phyloP scores from a whole-genome alignment of 2,888 invertebrate species.

The Ennomos quercinarius region DNA sequence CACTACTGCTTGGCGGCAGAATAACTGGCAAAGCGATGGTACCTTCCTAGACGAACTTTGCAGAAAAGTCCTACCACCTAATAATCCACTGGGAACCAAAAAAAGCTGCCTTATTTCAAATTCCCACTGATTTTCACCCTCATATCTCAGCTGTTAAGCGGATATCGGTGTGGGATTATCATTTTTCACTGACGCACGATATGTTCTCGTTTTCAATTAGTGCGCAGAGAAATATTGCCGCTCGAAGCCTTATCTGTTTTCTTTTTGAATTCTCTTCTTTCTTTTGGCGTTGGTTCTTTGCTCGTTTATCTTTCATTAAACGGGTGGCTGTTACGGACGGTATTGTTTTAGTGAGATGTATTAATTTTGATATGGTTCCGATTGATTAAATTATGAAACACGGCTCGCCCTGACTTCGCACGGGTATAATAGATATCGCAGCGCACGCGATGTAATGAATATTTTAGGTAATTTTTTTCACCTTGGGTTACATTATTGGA shows the following conservation, averaged over 20 bases:
- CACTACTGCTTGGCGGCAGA: too few relatives aligned
- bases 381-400: too few relatives aligned
- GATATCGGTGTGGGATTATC: slow-evolving; percentile 42
- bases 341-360: slow-evolving; percentile 17
- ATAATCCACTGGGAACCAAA: too few relatives aligned
- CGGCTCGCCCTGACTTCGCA: too few relatives aligned
- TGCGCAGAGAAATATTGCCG: slow-evolving; percentile 48
- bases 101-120: too few relatives aligned
- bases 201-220: slow-evolving; percentile 51
- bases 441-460: too few relatives aligned
- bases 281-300: slow-evolving; percentile 23
- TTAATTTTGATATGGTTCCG: not conserved
- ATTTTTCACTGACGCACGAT: slow-evolving; percentile 49
- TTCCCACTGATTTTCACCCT: slow-evolving; percentile 18
- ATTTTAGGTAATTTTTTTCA: too few relatives aligned
- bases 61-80: too few relatives aligned
- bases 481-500: too few relatives aligned
- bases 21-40: too few relatives aligned
- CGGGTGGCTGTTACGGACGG: slow-evolving; percentile 13
- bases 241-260: slow-evolving; percentile 33
- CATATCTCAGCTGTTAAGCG: slow-evolving; percentile 30
- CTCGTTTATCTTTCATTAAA: slow-evolving; percentile 23
- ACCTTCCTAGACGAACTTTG: too few relatives aligned
- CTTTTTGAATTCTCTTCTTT: slow-evolving; percentile 21
- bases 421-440: too few relatives aligned